Conservation (phyloP, 2,888 invertebrate genomes). For the Drosophila merina region DNA sequence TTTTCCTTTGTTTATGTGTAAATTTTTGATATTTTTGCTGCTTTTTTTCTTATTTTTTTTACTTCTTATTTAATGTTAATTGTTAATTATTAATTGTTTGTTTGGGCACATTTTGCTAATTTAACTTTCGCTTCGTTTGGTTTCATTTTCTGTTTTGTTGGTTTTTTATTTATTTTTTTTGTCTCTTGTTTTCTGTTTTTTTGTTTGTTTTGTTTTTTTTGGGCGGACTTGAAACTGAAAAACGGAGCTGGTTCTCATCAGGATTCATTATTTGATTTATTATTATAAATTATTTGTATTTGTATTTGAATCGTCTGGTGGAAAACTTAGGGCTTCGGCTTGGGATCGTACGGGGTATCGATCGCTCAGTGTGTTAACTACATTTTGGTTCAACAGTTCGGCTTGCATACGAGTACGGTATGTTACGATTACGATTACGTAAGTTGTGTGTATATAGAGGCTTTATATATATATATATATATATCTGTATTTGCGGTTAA, state of each 20-base stretch:
- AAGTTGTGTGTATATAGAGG: not conserved
- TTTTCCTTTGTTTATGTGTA: slow-evolving; percentile 48
- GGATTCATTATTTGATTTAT: slow-evolving; percentile 10
- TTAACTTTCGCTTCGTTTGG: not conserved
- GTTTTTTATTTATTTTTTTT: slow-evolving; percentile 27
- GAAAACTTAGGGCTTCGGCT: slow-evolving; percentile 50
- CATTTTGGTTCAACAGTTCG: slow-evolving; percentile 15
- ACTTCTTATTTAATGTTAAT: not conserved
- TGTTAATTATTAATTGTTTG: slow-evolving; percentile 22
- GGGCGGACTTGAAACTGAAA: slow-evolving; percentile 76
- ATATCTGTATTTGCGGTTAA: slow-evolving; percentile 38
- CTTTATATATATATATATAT: slow-evolving; percentile 20
- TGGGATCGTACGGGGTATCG: slow-evolving; percentile 12
- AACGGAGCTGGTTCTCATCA: slow-evolving; percentile 57
- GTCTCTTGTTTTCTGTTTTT: slow-evolving; percentile 7
- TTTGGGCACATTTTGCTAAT: slow-evolving; percentile 63
- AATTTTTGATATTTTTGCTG: slow-evolving; percentile 75
- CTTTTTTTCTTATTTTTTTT: slow-evolving; percentile 41
- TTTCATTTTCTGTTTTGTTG: slow-evolving; percentile 1
- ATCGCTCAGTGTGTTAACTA: slow-evolving; percentile 43
- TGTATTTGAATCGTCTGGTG: slow-evolving; percentile 1
- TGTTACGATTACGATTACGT: not conserved
- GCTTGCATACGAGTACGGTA: slow-evolving; percentile 34
- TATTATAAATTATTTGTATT: not conserved
- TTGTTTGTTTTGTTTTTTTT: slow-evolving; percentile 42